Evolutionary conservation across 1,140 invertebrate genomes (phyloP).

Genomic region (Cephus cinctus): DNA sequence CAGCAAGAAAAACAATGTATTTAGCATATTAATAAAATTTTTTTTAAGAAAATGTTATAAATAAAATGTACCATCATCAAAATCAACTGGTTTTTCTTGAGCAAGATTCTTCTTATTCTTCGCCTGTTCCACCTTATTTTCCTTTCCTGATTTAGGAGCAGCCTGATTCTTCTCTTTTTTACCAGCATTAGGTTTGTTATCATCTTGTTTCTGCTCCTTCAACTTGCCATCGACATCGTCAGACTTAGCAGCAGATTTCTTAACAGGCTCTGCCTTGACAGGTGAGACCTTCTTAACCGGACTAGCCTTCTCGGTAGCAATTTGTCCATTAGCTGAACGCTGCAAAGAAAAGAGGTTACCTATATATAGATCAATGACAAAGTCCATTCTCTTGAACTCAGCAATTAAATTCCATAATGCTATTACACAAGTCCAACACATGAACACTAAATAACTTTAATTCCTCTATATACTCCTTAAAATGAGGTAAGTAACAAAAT

Average conservation of each 20-base stretch:
- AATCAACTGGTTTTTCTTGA: constrained; percentile 69
- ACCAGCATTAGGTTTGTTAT: constrained; percentile 35
- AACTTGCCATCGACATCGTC: constrained; percentile 50
- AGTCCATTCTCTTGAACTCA: too few relatives aligned
- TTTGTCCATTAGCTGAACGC: constrained; percentile 55
- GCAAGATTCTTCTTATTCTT: constrained; percentile 60
- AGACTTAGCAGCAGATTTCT: constrained; percentile 42
- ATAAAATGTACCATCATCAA: constrained; percentile 70
- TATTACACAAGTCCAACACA: too few relatives aligned
- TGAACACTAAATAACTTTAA: too few relatives aligned
- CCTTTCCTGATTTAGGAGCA: constrained; percentile 48
- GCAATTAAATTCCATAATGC: too few relatives aligned
- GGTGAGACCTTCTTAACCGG: constrained; percentile 53
- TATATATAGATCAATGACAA: not conserved
- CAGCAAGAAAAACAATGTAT: constrained; percentile 13
- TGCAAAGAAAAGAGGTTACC: constrained; percentile 37
- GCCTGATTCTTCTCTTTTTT: constrained; percentile 52
- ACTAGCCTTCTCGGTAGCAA: constrained; percentile 52
- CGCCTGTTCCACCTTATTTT: constrained; percentile 54
- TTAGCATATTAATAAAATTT: constrained; percentile 6
- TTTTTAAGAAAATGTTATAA: too few relatives aligned
- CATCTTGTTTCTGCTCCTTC: constrained; percentile 55
- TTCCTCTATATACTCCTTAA: too few relatives aligned
- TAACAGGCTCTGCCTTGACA: constrained; percentile 45
- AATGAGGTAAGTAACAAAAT: not conserved